phyloP scores from a whole-genome alignment of 2,888 invertebrate species.

The Andricus quercusramuli region DNA sequence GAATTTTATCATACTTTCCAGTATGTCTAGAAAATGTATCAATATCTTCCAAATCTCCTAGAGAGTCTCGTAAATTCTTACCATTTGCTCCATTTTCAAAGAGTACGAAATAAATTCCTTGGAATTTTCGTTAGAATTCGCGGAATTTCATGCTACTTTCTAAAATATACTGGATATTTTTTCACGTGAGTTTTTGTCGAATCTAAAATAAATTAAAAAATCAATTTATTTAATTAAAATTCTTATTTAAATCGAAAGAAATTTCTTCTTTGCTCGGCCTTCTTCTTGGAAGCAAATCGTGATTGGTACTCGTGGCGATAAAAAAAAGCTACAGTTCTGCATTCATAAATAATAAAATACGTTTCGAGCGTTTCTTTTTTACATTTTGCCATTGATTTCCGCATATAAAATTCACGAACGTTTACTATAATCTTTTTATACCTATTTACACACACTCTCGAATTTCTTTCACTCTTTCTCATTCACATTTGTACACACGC shows the following conservation, averaged over 20 bases:
- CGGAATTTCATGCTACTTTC: too few species aligned
- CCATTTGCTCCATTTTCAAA: too few species aligned
- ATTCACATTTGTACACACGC: conserved; percentile 1
- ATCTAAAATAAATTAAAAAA: background rate
- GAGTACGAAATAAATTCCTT: too few species aligned
- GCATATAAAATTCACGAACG: conserved; percentile 29
- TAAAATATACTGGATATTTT: background rate
- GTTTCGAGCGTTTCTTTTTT: background rate
- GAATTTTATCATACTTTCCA: too few species aligned
- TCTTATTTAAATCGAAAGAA: background rate
- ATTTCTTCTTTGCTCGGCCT: background rate
- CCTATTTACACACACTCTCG: conserved; percentile 15
- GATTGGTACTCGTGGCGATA: background rate
- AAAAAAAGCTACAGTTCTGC: background rate
- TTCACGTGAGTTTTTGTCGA: background rate
- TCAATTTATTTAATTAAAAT: background rate
- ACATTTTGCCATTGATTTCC: conserved; percentile 19
- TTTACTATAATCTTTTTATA: conserved; percentile 27
- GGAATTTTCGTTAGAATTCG: too few species aligned
- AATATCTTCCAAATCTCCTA: too few species aligned
- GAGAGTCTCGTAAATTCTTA: too few species aligned
- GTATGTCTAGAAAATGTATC: too few species aligned
- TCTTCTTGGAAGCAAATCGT: background rate
- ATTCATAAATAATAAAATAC: conserved; percentile 30
- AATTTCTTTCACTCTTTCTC: background rate